These are phyloP conservation scores for Coregonus suidteri DNA, from an alignment of 2,797 vertebrate species.

Conservation along the genomic window DNA sequence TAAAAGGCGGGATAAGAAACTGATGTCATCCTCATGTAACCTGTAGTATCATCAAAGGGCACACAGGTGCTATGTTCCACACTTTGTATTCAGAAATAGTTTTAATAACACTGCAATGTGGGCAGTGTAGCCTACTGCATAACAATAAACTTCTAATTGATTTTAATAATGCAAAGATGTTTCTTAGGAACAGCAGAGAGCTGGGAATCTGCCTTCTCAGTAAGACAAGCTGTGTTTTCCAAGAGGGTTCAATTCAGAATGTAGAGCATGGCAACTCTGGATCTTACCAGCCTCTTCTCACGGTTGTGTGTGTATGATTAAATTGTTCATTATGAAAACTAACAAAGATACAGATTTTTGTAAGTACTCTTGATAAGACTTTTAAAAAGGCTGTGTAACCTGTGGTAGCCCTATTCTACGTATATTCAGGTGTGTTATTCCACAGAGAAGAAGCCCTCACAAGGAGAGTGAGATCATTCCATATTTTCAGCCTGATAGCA, in stretches of 20 bases:
- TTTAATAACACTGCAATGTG: slow-evolving; percentile 33
- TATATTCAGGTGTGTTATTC: no score
- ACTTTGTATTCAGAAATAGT: slow-evolving; percentile 35
- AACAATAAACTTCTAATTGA: slow-evolving; percentile 41
- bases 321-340: not conserved
- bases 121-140: slow-evolving; percentile 37
- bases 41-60: not conserved
- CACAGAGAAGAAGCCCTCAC: no score
- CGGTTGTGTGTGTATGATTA: no score
- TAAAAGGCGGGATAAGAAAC: not conserved
- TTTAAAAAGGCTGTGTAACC: no score
- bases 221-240: not conserved
- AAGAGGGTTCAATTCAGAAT: no score
- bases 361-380: no score
- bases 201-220: slow-evolving; percentile 45
- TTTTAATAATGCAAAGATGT: slow-evolving; percentile 51
- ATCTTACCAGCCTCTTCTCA: no score
- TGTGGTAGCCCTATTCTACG: no score
- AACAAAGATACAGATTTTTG: no score
- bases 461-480: no score
- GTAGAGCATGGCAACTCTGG: no score
- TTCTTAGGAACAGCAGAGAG: slow-evolving; percentile 55
- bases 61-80: slow-evolving; percentile 30
- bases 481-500: no score
- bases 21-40: not conserved